Evolutionary conservation across 1,140 invertebrate genomes (phyloP), one percentile per base, ranked within the genome.

Genomic region (Trypoxylus dichotomus): DNA sequence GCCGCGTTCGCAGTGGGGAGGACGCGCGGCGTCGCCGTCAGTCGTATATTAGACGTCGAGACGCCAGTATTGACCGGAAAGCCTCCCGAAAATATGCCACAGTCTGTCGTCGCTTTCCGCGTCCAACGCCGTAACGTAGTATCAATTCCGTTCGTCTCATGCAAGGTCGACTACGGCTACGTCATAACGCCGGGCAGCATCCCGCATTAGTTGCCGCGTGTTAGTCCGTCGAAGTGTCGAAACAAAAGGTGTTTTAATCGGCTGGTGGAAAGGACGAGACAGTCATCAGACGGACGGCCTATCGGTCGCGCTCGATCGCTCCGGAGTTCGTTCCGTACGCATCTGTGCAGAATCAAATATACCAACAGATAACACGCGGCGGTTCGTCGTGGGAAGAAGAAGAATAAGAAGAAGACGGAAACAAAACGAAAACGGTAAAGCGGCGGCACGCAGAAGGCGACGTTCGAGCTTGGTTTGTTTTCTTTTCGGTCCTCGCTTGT

Each of bases 41-140:
- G 60, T 68, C 60, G 60, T 68, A 68, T 68, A 68, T 68, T 29
- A 68, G 60, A 68, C 60, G 60, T 29, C 60, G 60, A 29, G 60
- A 68, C 60, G 60, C 60, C 24, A 68, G 60, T 68, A 68, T 68
- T 27, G 60, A 68, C 21, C 60, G 19, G 60, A 68, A 25, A 25
- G 8, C 60, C 24, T 21, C 11, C 21, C 21, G 60, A 24, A 11
- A 13, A 68, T 58, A 58, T 21, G 47, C 47, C 60, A 24, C 11
- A 68, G 27, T 68, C 19, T 11, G 19, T 68, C 60, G 13, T 24
- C 60, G 60, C 27, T 8, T 27, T 13, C 7, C 21, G 21, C 27
- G 15, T 68, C 24, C 7, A 13, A 19, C 15, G 15, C 13, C 27
- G 13, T 24, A 68, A 24, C 60, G 24, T 24, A 10, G 25, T 19